Percentiles rank a stretch among this genome's conserved stretches.
Conservation (phyloP, 2,113 vertebrate species). For the Peromyscus maniculatus region DNA sequence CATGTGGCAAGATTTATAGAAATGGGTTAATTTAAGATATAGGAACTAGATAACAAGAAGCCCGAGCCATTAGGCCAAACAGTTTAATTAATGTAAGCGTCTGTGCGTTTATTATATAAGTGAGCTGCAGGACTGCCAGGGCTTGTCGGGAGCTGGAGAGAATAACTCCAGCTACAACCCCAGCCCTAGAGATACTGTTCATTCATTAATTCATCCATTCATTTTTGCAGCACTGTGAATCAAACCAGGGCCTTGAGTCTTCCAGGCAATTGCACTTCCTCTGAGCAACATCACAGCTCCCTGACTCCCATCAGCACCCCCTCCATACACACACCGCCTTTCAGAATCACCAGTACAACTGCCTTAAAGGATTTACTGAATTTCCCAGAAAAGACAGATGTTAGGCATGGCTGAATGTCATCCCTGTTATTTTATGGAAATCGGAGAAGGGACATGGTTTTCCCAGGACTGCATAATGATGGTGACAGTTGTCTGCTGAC, state of each 20-base stretch:
- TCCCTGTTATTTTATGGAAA: constrained; percentile 15
- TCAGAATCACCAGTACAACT: background rate
- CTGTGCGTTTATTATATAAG: no score
- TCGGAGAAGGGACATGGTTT: background rate
- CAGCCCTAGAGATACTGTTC: background rate
- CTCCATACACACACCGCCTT: background rate
- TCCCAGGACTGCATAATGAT: background rate
- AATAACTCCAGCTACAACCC: no score
- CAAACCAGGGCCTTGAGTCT: background rate
- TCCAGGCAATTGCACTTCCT: no score
- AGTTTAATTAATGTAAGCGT: no score
- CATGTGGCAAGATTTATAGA: no score
- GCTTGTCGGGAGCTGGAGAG: no score
- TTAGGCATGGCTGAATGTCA: background rate
- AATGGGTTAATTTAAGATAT: no score
- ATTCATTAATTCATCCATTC: background rate
- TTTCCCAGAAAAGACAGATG: background rate
- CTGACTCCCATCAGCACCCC: background rate
- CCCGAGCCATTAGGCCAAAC: no score
- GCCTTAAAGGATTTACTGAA: background rate
- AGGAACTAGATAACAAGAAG: no score
- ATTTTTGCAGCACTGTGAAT: background rate
- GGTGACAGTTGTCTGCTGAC: constrained; percentile 11
- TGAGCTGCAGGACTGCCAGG: no score
- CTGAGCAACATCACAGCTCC: background rate